Evolutionary conservation across 2,888 invertebrate species (phyloP).

Genomic region (Sabellastarte sp.): DNA sequence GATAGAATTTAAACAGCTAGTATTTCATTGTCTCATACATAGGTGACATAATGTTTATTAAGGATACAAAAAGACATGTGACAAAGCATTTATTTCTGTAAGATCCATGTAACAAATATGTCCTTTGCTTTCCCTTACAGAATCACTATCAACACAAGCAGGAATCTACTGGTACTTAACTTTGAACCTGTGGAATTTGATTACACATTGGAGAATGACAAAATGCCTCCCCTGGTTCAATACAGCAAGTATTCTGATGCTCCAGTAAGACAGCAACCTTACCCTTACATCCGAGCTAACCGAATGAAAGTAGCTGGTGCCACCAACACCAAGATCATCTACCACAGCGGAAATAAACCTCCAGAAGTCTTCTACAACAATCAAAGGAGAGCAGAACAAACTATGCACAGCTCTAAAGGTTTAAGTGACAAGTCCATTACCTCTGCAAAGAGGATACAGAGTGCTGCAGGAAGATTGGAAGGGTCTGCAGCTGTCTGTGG

Average conservation of each 20-base stretch:
- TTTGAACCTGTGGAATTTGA: constrained; percentile 57
- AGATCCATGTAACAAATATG: no score
- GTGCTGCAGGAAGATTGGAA: constrained; percentile 10
- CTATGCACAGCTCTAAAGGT: constrained; percentile 50
- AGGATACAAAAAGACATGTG: no score
- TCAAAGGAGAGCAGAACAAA: constrained; percentile 21
- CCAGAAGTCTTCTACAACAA: neutral
- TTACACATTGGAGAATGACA: constrained; percentile 52
- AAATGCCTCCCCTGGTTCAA: constrained; percentile 51
- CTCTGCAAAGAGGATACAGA: constrained; percentile 45
- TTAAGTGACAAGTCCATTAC: constrained; percentile 42
- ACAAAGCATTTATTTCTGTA: no score
- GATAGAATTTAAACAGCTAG: no score
- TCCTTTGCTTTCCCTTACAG: constrained; percentile 10
- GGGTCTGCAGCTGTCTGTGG: no score
- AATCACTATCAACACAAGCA: constrained; percentile 20
- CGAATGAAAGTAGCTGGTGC: constrained; percentile 54
- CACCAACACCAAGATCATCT: constrained; percentile 45
- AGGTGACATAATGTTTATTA: no score
- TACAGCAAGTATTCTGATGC: constrained; percentile 52
- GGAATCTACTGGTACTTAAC: constrained; percentile 47
- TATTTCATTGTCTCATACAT: no score
- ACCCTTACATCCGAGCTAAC: constrained; percentile 54
- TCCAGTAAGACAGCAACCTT: constrained; percentile 50
- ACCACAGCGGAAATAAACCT: constrained; percentile 20